These are phyloP conservation scores for Brachionus sp. DNA, from an alignment of 1,140 invertebrate species.

Conservation along the genomic window DNA sequence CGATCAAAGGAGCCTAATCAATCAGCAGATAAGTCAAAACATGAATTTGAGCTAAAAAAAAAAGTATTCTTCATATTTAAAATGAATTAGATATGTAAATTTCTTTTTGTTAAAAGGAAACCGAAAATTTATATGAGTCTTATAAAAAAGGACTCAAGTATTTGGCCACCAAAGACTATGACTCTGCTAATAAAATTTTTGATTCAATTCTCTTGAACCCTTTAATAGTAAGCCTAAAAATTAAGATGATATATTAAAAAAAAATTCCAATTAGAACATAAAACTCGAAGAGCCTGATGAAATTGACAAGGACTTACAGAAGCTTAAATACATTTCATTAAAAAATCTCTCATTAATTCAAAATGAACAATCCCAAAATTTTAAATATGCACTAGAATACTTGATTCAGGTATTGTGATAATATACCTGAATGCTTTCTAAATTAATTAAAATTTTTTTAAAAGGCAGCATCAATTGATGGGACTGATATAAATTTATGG, in stretches of 20 bases:
- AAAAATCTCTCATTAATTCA: conserved; percentile 35
- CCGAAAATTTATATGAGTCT: conserved; percentile 2
- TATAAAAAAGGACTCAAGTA: not conserved
- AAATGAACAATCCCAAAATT: not conserved
- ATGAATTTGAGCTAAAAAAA: not conserved
- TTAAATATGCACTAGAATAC: not conserved
- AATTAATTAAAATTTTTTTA: not conserved
- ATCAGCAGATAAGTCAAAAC: not conserved
- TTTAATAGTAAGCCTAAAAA: not conserved
- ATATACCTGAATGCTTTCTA: not conserved
- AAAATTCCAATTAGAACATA: not conserved
- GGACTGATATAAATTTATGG: conserved; percentile 2
- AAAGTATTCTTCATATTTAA: not conserved
- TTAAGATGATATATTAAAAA: not conserved
- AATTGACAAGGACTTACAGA: not conserved
- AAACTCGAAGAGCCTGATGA: not conserved
- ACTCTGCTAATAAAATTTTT: not conserved
- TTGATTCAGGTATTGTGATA: not conserved
- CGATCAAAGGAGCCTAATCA: not conserved
- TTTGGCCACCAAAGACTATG: not conserved
- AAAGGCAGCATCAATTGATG: conserved; percentile 12
- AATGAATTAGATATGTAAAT: too few species aligned
- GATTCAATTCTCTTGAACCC: not conserved
- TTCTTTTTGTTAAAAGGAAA: conserved; percentile 5
- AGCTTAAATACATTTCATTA: conserved; percentile 2